Evolutionary conservation across 1,140 invertebrate species (phyloP).

Genomic region (Maconellicoccus hirsutus): DNA sequence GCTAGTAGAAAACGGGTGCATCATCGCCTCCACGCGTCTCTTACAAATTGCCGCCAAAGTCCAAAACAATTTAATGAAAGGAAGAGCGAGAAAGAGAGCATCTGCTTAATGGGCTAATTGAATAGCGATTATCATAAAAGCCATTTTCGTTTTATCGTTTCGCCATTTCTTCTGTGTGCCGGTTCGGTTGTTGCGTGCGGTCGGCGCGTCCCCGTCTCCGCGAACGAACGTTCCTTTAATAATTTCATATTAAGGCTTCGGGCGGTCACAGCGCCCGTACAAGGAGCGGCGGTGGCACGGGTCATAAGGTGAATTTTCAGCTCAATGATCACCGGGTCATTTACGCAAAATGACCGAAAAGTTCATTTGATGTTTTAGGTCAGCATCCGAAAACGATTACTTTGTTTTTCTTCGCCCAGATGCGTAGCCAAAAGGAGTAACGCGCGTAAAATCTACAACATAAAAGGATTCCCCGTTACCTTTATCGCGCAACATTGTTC

Average conservation of each 20-base stretch:
- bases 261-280: background rate
- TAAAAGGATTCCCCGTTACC: background rate
- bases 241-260: background rate
- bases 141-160: background rate
- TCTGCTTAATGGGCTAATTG: conserved; percentile 13
- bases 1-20: background rate
- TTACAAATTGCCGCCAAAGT: background rate
- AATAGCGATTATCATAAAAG: conserved; percentile 18
- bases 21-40: background rate
- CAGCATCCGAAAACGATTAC: conserved; percentile 7
- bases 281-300: too few species aligned
- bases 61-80: background rate
- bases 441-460: background rate
- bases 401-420: background rate
- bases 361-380: background rate
- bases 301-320: background rate
- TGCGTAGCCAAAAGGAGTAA: background rate
- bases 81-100: conserved; percentile 5
- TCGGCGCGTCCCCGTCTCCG: too few species aligned
- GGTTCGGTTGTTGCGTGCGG: too few species aligned
- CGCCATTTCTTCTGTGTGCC: background rate
- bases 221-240: background rate
- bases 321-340: conserved; percentile 2
- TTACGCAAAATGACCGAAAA: background rate
- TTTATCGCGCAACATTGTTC: conserved; percentile 8